phyloP scores from a whole-genome alignment of 2,113 vertebrate genomes.

The Pardalotus punctatus region DNA sequence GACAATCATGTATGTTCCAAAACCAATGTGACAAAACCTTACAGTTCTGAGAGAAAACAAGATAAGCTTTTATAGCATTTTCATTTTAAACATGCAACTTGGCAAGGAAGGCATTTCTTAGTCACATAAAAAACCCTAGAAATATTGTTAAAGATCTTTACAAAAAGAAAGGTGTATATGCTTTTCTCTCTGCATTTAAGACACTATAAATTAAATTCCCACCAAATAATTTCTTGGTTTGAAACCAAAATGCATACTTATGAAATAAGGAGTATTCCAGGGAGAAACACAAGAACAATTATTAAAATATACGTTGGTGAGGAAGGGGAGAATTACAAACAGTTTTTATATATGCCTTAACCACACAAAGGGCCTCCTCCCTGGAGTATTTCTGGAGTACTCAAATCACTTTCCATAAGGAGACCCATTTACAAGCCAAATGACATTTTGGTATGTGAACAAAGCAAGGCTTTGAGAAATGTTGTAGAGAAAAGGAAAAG shows the following conservation, averaged over 20 bases:
- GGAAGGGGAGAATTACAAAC: neutral
- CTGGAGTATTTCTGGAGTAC: neutral
- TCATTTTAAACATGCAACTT: neutral
- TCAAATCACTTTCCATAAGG: neutral
- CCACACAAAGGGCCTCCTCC: neutral
- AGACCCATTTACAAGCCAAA: constrained; percentile 18
- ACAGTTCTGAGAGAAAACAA: neutral
- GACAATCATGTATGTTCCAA: neutral
- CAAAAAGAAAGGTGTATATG: neutral
- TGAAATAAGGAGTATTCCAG: neutral
- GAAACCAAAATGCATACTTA: neutral
- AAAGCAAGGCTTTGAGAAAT: neutral
- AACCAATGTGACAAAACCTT: neutral
- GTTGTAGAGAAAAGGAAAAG: neutral
- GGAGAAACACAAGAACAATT: neutral
- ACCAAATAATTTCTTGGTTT: neutral
- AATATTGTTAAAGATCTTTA: neutral
- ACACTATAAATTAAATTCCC: neutral
- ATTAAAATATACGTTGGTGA: neutral
- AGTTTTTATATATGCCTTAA: neutral
- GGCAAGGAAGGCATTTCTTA: neutral
- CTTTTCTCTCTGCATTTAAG: neutral
- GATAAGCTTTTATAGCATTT: neutral
- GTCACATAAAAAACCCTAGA: accelerated
- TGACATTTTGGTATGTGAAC: neutral